A percentile compares a stretch with the other conserved stretches of the same genome.
phyloP scores from a whole-genome alignment of 2,113 vertebrate genomes.

The Vombatus ursinus region DNA sequence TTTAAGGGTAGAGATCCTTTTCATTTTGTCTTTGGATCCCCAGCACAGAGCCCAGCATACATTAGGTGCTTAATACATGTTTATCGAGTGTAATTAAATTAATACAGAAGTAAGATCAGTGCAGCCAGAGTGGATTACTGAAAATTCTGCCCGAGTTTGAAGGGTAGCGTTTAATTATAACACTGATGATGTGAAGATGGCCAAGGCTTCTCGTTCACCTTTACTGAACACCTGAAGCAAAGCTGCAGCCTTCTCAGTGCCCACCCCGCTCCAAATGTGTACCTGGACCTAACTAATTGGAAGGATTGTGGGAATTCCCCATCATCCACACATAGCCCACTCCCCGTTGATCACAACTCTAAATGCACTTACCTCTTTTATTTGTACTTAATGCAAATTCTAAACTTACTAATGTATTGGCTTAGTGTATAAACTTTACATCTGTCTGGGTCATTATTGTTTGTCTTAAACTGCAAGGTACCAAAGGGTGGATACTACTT shows the following conservation, averaged over 20 bases:
- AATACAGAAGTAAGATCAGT: background rate
- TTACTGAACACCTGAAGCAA: background rate
- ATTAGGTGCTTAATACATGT: background rate
- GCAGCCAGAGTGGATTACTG: background rate
- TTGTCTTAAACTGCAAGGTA: background rate
- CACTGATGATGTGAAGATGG: background rate
- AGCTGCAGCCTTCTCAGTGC: background rate
- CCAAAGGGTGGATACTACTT: background rate
- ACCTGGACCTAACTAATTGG: background rate
- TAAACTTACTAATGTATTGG: background rate
- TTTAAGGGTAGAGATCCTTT: background rate
- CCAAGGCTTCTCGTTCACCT: background rate
- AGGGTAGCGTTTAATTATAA: background rate
- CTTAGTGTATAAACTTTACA: conserved; percentile 27
- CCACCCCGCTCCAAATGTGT: background rate
- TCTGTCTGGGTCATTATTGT: conserved; percentile 22
- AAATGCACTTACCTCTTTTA: background rate
- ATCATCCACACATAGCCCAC: background rate
- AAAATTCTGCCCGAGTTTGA: background rate
- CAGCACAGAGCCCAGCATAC: background rate
- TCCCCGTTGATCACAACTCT: background rate
- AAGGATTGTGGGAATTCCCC: background rate
- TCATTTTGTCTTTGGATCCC: background rate
- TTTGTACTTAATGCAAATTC: background rate
- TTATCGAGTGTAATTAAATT: background rate